Base-by-base conservation (phyloP, 2,113 vertebrate genomes). In the Rhegmatorhina hoffmannsi region DNA sequence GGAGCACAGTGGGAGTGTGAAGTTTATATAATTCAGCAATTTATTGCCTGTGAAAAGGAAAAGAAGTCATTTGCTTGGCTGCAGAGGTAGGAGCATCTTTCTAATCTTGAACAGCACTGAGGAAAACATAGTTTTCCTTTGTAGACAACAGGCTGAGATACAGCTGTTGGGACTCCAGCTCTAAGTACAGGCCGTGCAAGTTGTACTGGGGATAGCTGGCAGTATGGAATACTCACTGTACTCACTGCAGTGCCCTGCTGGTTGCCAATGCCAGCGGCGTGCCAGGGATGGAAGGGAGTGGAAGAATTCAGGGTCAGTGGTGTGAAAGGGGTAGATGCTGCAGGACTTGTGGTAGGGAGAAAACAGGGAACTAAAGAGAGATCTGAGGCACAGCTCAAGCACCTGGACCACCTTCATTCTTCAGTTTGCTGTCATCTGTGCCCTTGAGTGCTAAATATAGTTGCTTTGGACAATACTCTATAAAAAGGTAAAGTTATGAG, bases 251-350 rank as follows among this genome's bases (percentile, higher is more conserved):
- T 2, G 2, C 4, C 3, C 9, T 0, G 4, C 46, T 90, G 14
- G 34, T 9, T 46, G 34, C 62, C 40, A 24, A 0, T 7, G 15
- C 44, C 47, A 43, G 36, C 3, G 0, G 1, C 7, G 9, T 21
- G 20, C n/a, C 7, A 9, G 11, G 28, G n/a, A 14, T 43, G 29
- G 31, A 10, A 18, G 31, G 31, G 38, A 44, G 34, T 2, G 4
- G 29, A 20, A 75, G 43, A 67, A 19, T n/a, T 62, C 44, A 15
- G 29, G 24, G 26, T 15, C 19, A 19, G 17, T 2, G 28, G 20
- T 64, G 36, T 7, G 6, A 44, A n/a, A 25, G 7, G 23, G 28
- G 33, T 2, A 4, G n/a, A 21, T 56, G 20, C 46, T 34, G 38
- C 8, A 29, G 28, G 33, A 15, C 21, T 58, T 24, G n/a, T 40